Conservation (phyloP, 2,888 invertebrate species). For the Gortyna flavago region DNA sequence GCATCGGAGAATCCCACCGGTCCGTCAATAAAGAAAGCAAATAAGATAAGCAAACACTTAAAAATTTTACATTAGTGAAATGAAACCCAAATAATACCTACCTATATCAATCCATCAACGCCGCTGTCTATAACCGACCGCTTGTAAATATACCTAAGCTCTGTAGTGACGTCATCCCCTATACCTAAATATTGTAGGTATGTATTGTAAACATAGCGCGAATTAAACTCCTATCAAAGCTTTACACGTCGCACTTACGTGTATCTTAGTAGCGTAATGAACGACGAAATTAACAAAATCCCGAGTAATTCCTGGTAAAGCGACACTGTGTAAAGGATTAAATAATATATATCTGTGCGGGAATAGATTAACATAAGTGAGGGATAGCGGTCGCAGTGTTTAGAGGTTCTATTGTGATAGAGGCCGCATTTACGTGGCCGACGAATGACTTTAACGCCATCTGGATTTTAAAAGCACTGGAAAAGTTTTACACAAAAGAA, state of each 20-base stretch:
- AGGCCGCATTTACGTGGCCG: constrained; percentile 12
- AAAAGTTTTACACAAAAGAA: constrained; percentile 24
- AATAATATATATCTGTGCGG: constrained; percentile 60
- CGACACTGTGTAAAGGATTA: constrained; percentile 66
- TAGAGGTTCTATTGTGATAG: constrained; percentile 41
- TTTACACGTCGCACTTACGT: constrained; percentile 56
- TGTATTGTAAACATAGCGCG: constrained; percentile 15
- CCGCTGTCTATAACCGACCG: not conserved
- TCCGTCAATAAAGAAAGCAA: no score
- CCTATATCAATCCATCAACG: not conserved
- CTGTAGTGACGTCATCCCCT: not conserved
- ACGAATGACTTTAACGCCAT: constrained; percentile 18
- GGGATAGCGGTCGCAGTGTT: constrained; percentile 59
- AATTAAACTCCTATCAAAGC: constrained; percentile 40
- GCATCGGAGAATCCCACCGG: no score
- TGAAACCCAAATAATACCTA: constrained; percentile 18
- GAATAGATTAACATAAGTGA: constrained; percentile 70
- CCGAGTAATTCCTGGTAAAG: constrained; percentile 66
- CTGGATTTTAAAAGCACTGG: constrained; percentile 1
- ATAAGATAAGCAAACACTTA: constrained; percentile 30
- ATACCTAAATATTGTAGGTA: not conserved
- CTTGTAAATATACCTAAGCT: constrained; percentile 1
- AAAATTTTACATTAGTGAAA: constrained; percentile 12
- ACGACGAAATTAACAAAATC: constrained; percentile 72
- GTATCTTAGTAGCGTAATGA: constrained; percentile 67